Base-by-base conservation (phyloP, 2,888 invertebrate species). In the Drosophila diplacantha region DNA sequence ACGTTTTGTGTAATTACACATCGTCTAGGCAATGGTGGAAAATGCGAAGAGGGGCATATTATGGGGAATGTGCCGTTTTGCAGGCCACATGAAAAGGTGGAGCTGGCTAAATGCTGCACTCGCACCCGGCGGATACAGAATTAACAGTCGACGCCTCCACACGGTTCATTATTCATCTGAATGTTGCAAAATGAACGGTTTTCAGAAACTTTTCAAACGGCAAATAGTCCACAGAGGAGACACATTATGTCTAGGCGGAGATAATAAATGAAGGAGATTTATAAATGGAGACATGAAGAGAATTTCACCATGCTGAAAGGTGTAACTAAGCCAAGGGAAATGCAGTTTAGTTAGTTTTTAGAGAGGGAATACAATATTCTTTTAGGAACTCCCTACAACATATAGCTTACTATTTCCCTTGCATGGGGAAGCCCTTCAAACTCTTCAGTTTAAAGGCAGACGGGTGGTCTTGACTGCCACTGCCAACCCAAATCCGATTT, bases 41-140 rank as follows among this genome's bases (percentile, higher is more conserved):
- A n/a, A 12, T n/a, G 29, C 12, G 26, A 22, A 31, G 12, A 20
- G 24, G 26, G 62, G 39, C 18, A 9, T 9, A 14, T 34, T 29
- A 22, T 5, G 16, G 55, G 35, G 11, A 44, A 44, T 44, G 44
- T 44, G 37, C 4, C 24, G 34, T 31, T 24, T 20, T 20, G 16
- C 38, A 34, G 34, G 63, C 53, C 54, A 61, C 63, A 51, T 20
- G 61, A 57, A 66, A 68, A 75, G 80, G 71, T 69, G 82, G 70
- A 61, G 65, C 68, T 58, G 24, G 69, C 74, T 78, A 78, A 78
- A 78, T 78, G 83, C 70, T 76, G 83, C 77, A 81, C 75, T 74
- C 80, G 81, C 81, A 74, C 64, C 77, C 82, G 63, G 24, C 71
- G 76, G 50, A 46, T 43, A 47, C 53, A 69, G 72, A 72, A 82